Percentiles rank a stretch among this genome's conserved stretches.
phyloP scores from a whole-genome alignment of 2,888 invertebrate species.

The Campoplex capitator region DNA sequence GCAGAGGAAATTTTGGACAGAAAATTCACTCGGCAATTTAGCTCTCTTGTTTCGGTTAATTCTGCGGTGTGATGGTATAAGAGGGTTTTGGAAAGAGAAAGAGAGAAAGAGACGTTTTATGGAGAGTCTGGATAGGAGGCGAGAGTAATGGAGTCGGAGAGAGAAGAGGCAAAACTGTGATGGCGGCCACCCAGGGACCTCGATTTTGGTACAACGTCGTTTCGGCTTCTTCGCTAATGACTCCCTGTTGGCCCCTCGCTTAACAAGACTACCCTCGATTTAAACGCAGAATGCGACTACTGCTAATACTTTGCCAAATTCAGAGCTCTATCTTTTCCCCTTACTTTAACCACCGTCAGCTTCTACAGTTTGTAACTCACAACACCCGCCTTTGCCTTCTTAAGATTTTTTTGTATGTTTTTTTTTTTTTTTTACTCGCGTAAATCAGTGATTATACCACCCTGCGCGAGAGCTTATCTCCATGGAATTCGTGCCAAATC shows the following conservation, averaged over 20 bases:
- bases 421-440: not conserved
- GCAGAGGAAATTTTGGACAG: constrained; percentile 5
- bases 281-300: constrained; percentile 76
- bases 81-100: constrained; percentile 14
- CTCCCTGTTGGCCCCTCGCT: constrained; percentile 79
- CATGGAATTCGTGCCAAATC: constrained; percentile 60
- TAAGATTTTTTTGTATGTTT: not conserved
- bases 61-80: not conserved
- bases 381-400: not conserved
- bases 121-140: constrained; percentile 23
- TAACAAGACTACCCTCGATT: constrained; percentile 78
- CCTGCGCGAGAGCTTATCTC: constrained; percentile 65
- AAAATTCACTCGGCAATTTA: constrained; percentile 41
- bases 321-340: constrained; percentile 43
- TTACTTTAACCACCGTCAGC: constrained; percentile 55
- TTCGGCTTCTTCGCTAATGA: constrained; percentile 77
- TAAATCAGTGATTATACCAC: constrained; percentile 65
- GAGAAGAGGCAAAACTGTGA: constrained; percentile 44
- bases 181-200: constrained; percentile 63
- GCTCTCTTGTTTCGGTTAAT: constrained; percentile 44
- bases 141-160: constrained; percentile 24
- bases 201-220: constrained; percentile 70
- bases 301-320: constrained; percentile 49
- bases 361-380: constrained; percentile 37
- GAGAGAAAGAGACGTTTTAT: not conserved